Percentiles rank a stretch among this genome's conserved stretches.
These are phyloP conservation scores for Philotrypesis tridentata DNA, from an alignment of 1,140 invertebrate species.

Conservation along the genomic window DNA sequence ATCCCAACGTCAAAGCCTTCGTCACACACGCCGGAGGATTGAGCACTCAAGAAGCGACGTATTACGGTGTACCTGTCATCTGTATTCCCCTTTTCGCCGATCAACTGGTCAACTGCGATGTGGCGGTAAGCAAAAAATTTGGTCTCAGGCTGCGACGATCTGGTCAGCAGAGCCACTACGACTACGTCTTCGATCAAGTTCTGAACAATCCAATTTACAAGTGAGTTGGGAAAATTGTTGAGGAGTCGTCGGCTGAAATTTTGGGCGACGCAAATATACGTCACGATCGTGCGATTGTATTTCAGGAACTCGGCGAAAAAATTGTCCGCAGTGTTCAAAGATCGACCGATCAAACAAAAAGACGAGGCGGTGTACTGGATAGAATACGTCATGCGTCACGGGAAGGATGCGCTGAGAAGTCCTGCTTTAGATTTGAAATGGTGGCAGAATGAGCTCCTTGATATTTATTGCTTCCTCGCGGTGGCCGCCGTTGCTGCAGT, in stretches of 20 bases:
- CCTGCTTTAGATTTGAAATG: slow-evolving; percentile 57
- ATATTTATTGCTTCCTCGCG: slow-evolving; percentile 54
- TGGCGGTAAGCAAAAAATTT: slow-evolving; percentile 50
- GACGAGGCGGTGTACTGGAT: slow-evolving; percentile 67
- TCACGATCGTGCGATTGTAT: too few species aligned
- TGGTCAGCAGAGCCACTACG: too few species aligned
- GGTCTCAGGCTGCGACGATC: slow-evolving; percentile 61
- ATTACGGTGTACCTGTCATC: slow-evolving; percentile 81
- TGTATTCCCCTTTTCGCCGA: slow-evolving; percentile 82
- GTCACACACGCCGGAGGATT: slow-evolving; percentile 82
- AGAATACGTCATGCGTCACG: slow-evolving; percentile 68
- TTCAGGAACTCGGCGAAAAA: slow-evolving; percentile 12
- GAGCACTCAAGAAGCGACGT: slow-evolving; percentile 81
- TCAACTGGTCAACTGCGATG: slow-evolving; percentile 76
- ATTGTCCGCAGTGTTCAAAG: slow-evolving; percentile 60
- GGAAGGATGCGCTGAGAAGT: slow-evolving; percentile 53
- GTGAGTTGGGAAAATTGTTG: slow-evolving; percentile 28
- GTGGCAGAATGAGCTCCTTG: slow-evolving; percentile 60
- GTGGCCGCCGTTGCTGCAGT: too few species aligned
- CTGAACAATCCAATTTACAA: slow-evolving; percentile 64
- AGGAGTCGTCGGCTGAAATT: too few species aligned
- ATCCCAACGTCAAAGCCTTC: slow-evolving; percentile 81
- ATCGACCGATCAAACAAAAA: slow-evolving; percentile 58
- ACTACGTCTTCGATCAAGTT: slow-evolving; percentile 51
- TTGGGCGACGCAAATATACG: too few species aligned